Conservation (phyloP, 2,113 vertebrate genomes). For the Dromiciops gliroides region DNA sequence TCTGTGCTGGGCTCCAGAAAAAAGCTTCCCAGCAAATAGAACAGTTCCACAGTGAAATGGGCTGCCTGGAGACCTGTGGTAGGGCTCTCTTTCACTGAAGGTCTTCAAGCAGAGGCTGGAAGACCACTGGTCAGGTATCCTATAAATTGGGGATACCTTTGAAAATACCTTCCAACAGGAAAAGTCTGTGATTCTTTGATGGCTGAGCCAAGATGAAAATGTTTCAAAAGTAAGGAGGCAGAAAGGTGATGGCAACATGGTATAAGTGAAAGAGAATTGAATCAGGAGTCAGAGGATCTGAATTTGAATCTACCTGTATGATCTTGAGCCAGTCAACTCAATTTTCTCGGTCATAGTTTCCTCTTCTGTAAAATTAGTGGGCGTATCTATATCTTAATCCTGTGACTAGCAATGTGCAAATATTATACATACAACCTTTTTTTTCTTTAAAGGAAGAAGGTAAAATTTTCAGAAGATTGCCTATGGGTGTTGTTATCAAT, state of each 20-base stretch:
- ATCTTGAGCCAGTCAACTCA: not conserved
- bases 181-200: not conserved
- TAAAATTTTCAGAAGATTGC: not conserved
- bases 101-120: no score
- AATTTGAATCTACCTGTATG: not conserved
- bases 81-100: no score
- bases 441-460: not conserved
- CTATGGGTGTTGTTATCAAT: not conserved
- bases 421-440: rapidly evolving
- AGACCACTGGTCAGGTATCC: no score
- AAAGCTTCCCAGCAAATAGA: no score
- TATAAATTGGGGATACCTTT: not conserved
- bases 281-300: not conserved
- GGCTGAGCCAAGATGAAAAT: no score
- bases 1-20: no score
- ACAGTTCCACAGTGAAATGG: no score
- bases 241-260: no score
- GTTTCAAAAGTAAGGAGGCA: not conserved
- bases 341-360: not conserved
- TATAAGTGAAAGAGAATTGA: not conserved
- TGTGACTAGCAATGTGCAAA: not conserved
- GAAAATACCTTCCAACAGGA: not conserved
- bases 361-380: not conserved
- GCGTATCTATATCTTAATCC: not conserved
- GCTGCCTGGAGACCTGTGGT: no score